Base-by-base conservation (phyloP, 2,113 vertebrate genomes). In the Dinomys branickii region DNA sequence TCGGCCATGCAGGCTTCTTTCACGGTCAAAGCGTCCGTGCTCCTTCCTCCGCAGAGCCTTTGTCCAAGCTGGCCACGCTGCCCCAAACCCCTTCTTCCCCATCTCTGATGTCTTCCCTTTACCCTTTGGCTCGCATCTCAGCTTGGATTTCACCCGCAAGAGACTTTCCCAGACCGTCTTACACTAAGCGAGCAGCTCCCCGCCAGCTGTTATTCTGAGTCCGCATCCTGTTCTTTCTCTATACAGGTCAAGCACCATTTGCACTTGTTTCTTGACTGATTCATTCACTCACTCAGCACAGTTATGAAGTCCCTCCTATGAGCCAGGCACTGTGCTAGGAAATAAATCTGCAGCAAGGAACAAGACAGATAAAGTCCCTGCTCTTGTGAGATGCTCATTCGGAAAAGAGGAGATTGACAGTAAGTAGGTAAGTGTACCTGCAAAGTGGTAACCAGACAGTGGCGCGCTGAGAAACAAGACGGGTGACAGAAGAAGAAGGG, bases 11-110 rank as follows among this genome's bases (percentile, higher is more conserved):
- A 5, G 1, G 4, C 26, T 35, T 20, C 47, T 69, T 81, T 86
- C 30, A 0, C 1, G 86, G 50, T 33, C 30, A 69, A 59, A 54
- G 41, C 17, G 0, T 0, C 16, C 59, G 8, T 5, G 2, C 12
- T 33, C 22, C 61, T 80, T 44, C 69, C 8, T 2, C 41, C 8
- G 0, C 2, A 47, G 9, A 13, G 38, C 50, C 38, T 88, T 77
- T 26, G 16, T 61, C 38, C 5, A 28, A 83, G 30, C 20, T 16
- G 44, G 44, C 30, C 26, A 44, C 11, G 84, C 50, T 61, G 65
- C n/a, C 61, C n/a, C 26, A 50, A 30, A 56, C 3, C 38, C 3
- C 58, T 56, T 50, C 52, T 11, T 7, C 33, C 33, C 56, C 44
- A 1, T 24, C 54, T 84, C 44, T 84, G 5, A 41, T 41, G 9